Evolutionary conservation across 2,797 vertebrate species (phyloP).

Genomic region (Todus mexicanus): DNA sequence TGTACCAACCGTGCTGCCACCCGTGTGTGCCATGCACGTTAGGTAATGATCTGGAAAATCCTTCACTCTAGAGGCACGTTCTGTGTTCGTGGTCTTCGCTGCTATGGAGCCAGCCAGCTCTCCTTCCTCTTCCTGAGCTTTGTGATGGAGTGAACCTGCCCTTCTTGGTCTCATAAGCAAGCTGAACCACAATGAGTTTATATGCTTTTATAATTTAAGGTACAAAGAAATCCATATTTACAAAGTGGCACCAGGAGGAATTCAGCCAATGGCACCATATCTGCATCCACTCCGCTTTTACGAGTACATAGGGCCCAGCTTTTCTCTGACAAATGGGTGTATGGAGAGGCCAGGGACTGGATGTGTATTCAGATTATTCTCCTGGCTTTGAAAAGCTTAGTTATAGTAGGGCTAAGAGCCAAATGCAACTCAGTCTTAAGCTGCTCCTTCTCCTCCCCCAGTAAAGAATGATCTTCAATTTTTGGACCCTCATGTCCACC

Average conservation of each 20-base stretch:
- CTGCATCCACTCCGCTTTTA: background rate
- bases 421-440: slow-evolving; percentile 29
- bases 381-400: slow-evolving; percentile 24
- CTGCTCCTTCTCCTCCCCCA: background rate
- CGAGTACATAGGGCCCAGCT: background rate
- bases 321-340: background rate
- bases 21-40: background rate
- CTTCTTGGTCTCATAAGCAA: background rate
- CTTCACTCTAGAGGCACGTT: background rate
- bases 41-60: background rate
- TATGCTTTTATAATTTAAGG: background rate
- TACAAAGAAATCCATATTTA: background rate
- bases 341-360: background rate
- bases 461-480: slow-evolving; percentile 32
- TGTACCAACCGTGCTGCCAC: background rate
- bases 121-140: background rate
- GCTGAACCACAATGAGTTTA: background rate
- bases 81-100: background rate
- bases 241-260: background rate
- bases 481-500: slow-evolving; percentile 49
- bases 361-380: background rate
- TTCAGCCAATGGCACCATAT: background rate
- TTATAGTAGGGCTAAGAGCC: slow-evolving; percentile 26
- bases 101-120: background rate
- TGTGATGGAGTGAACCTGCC: background rate